A percentile compares a stretch with the other conserved stretches of the same genome.
Conservation (phyloP, 2,888 invertebrate species). For the Epinotia brunnichana region DNA sequence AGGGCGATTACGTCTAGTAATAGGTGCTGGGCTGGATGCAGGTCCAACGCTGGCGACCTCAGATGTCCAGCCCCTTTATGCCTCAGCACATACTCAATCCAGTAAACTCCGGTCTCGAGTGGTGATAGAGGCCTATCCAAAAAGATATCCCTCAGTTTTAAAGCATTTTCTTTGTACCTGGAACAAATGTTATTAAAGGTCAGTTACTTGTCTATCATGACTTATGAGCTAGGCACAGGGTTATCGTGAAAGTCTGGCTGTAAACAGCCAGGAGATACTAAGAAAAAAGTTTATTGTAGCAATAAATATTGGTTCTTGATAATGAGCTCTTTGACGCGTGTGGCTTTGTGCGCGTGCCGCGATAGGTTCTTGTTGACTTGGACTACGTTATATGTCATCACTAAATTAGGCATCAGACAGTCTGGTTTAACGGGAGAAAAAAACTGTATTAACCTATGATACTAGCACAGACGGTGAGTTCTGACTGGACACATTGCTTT, state of each 20-base stretch:
- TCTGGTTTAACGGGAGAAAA: background rate
- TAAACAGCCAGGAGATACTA: constrained; percentile 37
- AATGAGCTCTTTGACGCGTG: constrained; percentile 25
- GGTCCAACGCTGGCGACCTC: constrained; percentile 77
- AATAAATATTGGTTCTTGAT: constrained; percentile 29
- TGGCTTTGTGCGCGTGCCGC: constrained; percentile 35
- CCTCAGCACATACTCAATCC: constrained; percentile 86
- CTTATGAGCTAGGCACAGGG: constrained; percentile 5
- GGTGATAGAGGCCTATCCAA: constrained; percentile 84
- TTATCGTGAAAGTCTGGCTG: constrained; percentile 26
- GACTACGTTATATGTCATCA: background rate
- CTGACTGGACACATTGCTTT: too few relatives aligned
- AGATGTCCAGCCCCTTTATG: constrained; percentile 83
- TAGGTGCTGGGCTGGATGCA: constrained; percentile 76
- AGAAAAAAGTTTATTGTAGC: constrained; percentile 17
- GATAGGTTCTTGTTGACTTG: constrained; percentile 17
- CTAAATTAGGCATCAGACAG: background rate
- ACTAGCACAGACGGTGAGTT: too few relatives aligned
- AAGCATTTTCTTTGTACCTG: constrained; percentile 82
- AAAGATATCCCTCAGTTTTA: constrained; percentile 77
- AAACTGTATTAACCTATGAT: too few relatives aligned
- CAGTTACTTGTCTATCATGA: constrained; percentile 54
- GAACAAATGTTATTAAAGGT: constrained; percentile 48
- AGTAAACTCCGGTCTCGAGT: constrained; percentile 85
- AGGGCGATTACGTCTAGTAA: constrained; percentile 72